Percentiles rank a stretch among this genome's conserved stretches.
Conservation (phyloP, 2,797 vertebrate genomes). For the Triplophysa bombifrons region DNA sequence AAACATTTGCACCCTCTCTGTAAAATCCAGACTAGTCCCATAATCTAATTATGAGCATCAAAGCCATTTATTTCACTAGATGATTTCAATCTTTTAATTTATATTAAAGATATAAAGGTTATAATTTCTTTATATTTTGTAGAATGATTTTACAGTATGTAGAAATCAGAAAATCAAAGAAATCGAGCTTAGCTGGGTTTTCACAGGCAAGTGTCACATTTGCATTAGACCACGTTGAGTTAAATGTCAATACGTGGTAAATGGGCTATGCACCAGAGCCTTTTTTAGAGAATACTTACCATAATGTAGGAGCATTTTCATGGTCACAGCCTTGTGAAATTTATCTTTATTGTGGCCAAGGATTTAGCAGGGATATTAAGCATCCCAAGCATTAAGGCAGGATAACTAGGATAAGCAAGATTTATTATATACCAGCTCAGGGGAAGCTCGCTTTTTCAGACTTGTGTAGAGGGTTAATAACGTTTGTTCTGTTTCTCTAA, state of each 20-base stretch:
- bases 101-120: too few species aligned
- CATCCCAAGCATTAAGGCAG: neutral
- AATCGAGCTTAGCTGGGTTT: too few species aligned
- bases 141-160: too few species aligned
- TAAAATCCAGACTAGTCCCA: too few species aligned
- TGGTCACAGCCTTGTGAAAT: conserved; percentile 18
- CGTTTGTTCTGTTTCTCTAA: conserved; percentile 16
- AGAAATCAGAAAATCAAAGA: too few species aligned
- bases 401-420: conserved; percentile 9
- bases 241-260: neutral
- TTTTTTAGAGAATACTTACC: conserved; percentile 5
- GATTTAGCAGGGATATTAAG: conserved; percentile 25
- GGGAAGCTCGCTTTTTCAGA: conserved; percentile 11
- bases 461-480: neutral
- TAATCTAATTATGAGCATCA: too few species aligned
- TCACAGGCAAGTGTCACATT: neutral
- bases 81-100: too few species aligned
- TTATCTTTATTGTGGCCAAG: conserved; percentile 22
- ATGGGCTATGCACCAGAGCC: conserved; percentile 6
- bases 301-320: conserved; percentile 14
- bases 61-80: too few species aligned
- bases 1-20: neutral
- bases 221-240: neutral
- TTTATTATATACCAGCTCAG: neutral
- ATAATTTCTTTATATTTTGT: too few species aligned